Evolutionary conservation across 2,113 vertebrate genomes (phyloP), one percentile per base, ranked within the genome.

Genomic region (Sylvicapra grimmia): DNA sequence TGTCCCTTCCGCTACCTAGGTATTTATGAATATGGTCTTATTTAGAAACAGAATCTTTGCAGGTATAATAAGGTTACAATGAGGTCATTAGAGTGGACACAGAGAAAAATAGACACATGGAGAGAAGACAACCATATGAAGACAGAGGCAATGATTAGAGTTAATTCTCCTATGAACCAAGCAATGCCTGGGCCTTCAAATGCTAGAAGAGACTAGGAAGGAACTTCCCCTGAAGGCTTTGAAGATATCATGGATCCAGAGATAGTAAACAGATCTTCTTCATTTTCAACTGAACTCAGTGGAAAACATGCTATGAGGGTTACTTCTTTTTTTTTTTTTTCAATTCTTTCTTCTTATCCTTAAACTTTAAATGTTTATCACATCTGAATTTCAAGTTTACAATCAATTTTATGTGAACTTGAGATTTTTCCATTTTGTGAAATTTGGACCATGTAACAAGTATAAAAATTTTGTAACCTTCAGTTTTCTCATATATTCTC

Each of bases 311-410:
- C 61, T 40, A 65, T 29, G 12, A 21, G 6, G 4, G 6, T 56
- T 21, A 77, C 4, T 84, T 65, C 18, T n/a, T 3, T 18, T 33
- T 86, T 65, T 79, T n/a, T 18, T 65, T 68, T 36, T 6, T 14
- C 58, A 86, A 29, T 16, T 86, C 25, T 86, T 59, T 40, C 53
- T 16, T 85, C n/a, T 85, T 59, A 44, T 44, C 84, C n/a, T 83
- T 25, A 14, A 63, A 75, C 8, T 86, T 75, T 36, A 40, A 88
- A 33, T 19, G n/a, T n/a, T 63, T 59, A 33, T 63, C 4, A 54
- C 36, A 14, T 88, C 27, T 91, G 29, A 94, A 86, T 19, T 49
- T 16, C 63, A 77, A 6, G 16, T 92, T 96, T 84, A 31, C 25
- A 16, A 36, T 53, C 14, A 79, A 13, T 36, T 58, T 6, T 19